Evolutionary conservation across 2,888 invertebrate species (phyloP).

Genomic region (Diachrysia chrysitis): DNA sequence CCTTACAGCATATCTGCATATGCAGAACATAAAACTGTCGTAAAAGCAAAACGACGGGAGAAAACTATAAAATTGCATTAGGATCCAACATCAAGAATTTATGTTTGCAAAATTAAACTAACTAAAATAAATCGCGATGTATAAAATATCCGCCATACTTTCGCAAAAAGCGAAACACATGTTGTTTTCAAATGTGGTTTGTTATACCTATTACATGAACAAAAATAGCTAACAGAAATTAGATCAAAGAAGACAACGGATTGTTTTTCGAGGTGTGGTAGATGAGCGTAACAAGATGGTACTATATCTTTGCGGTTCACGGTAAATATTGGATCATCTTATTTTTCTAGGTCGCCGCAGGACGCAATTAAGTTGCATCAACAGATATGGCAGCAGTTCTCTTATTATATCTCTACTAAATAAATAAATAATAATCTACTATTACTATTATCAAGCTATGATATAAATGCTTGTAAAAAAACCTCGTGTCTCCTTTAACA

Average conservation of each 20-base stretch:
- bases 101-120: conserved; percentile 16
- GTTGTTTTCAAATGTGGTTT: conserved; percentile 26
- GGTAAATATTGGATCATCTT: neutral
- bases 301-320: neutral
- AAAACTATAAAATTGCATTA: conserved; percentile 8
- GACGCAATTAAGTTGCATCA: too few species aligned
- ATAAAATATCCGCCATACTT: conserved; percentile 18
- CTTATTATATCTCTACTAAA: too few species aligned
- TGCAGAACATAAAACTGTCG: neutral
- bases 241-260: neutral
- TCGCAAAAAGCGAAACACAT: conserved; percentile 34
- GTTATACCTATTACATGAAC: conserved; percentile 1
- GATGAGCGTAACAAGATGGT: neutral
- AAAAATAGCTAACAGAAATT: conserved; percentile 5
- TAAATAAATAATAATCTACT: too few species aligned
- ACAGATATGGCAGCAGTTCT: too few species aligned
- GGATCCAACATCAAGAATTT: conserved; percentile 11
- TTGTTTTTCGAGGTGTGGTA: neutral
- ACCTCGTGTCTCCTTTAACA: too few species aligned
- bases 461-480: too few species aligned
- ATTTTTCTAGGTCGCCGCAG: neutral
- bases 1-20: neutral
- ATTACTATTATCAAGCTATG: too few species aligned
- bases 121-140: conserved; percentile 20
- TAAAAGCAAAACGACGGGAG: neutral